These are phyloP conservation scores for Phengaris arion DNA, from an alignment of 2,888 invertebrate genomes.

Conservation along the genomic window DNA sequence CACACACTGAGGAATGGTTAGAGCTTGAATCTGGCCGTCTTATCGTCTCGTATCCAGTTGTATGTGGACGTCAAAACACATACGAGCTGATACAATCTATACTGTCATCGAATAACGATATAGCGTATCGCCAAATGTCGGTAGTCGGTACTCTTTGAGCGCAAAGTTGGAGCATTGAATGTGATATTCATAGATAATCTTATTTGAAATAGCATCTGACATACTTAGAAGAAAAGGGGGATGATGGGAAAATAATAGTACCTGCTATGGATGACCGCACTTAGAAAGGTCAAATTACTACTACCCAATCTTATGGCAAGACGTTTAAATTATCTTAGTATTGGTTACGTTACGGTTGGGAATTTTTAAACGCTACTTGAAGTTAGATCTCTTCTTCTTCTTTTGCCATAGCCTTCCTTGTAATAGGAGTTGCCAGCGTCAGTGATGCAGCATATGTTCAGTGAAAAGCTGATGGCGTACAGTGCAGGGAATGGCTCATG, in stretches of 20 bases:
- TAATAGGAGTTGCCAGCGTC: too few species aligned
- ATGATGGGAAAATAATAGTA: background rate
- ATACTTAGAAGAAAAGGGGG: background rate
- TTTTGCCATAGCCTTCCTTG: too few species aligned
- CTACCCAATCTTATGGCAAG: too few species aligned
- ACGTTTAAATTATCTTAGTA: too few species aligned
- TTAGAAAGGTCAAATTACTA: background rate
- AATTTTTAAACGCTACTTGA: too few species aligned
- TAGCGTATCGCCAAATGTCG: constrained; percentile 4
- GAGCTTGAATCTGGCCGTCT: background rate
- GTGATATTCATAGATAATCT: background rate
- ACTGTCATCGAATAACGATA: constrained; percentile 15
- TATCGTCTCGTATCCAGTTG: constrained; percentile 17
- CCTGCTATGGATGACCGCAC: background rate
- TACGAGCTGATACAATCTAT: background rate
- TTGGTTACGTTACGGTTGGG: too few species aligned
- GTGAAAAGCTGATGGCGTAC: too few species aligned
- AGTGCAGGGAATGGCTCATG: too few species aligned
- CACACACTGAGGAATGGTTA: constrained; percentile 13
- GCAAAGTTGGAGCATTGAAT: background rate
- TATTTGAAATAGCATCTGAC: background rate
- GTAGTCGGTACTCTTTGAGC: constrained; percentile 10
- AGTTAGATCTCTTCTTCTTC: too few species aligned
- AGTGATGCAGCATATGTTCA: too few species aligned
- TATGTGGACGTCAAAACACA: background rate